Base-by-base conservation (phyloP, 2,113 vertebrate species). In the Gymnorhina tibicen region DNA sequence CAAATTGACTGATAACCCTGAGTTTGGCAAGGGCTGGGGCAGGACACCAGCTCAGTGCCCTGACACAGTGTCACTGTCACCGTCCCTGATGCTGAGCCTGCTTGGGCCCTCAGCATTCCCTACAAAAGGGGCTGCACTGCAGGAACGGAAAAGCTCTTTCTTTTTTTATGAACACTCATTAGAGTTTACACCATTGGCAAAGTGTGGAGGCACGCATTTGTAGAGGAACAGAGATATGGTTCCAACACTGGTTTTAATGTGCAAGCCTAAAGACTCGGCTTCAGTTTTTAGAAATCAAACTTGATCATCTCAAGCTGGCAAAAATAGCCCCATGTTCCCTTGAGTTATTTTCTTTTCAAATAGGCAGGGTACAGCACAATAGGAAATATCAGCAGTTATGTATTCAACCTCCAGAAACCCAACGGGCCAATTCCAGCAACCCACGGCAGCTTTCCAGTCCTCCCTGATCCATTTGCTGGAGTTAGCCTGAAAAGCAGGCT, bases 391-490 rank as follows among this genome's bases (percentile, higher is more conserved):
- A 87, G 93, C 67, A 84, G 81, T 89, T 73, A 87, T 69, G 83
- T 87, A 85, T 88, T 95, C 96, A 95, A 93, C 96, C 92, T 92
- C 87, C 85, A 92, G 88, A 88, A 91, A 88, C 91, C 93, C 94
- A 75, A 92, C 41, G 80, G 95, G 93, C 87, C 79, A 75, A 85
- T 94, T 90, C 63, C 7, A 86, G 87, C 93, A 91, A 64, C 64
- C 66, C 85, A 73, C 63, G 7, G 89, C 79, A 68, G 93, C 79
- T 70, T 92, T 89, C 91, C 93, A 93, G 10, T 33, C 78, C 56
- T 77, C 87, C 46, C 93, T n/a, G 58, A 87, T 97, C 95, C 84
- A 89, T 95, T 76, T 73, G 81, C 70, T 8, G 28, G 90, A 93
- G 93, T 83, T 53, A 44, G 81, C 46, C 78, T 83, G 92, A 91